Evolutionary conservation across 2,797 vertebrate species (phyloP), one percentile per base, ranked within the genome.

Genomic region (Sylvilagus floridanus): DNA sequence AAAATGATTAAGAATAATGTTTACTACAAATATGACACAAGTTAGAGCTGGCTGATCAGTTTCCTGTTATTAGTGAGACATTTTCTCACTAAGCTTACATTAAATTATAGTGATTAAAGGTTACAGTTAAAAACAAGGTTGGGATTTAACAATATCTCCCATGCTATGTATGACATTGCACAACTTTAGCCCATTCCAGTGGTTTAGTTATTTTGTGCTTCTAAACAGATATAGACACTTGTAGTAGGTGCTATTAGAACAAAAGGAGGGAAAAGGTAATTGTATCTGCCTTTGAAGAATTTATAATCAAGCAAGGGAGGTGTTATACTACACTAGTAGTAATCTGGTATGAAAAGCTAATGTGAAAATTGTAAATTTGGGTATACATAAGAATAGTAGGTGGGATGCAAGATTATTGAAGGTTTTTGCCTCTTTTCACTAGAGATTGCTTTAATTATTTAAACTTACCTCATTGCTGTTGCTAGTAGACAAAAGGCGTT

Each of bases 401-500:
- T 10, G 68, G 47, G 7, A 35, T 54, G 0, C 12, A 63, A 7
- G 32, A 62, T 4, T 21, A 11, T 4, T 21, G 11, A 60, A 28
- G 21, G 17, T 4, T 86, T 79, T 86, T 37, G 19, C 85, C 9
- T 87, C 63, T 78, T 91, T 7, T 10, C 22, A 50, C 24, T 57
- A 4, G 54, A 63, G 14, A 73, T 77, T n/a, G 21, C 47, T 92
- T 66, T 50, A 90, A 72, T 30, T 66, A 69, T 69, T 91, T 77
- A 71, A 79, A 96, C 96, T 94, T 78, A 97, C 97, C 96, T 97
- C 97, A 37, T 97, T 94, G 66, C 97, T 97, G 83, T 97, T 95
- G 83, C 97, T 97, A 77, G 97, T 85, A 87, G 97, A 97, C 78
- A 96, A 14, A 75, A 97, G 90, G 5, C 0, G 92, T 32, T 88